Evolutionary conservation across 2,113 vertebrate species (phyloP).

Genomic region (Chrysemys picta): DNA sequence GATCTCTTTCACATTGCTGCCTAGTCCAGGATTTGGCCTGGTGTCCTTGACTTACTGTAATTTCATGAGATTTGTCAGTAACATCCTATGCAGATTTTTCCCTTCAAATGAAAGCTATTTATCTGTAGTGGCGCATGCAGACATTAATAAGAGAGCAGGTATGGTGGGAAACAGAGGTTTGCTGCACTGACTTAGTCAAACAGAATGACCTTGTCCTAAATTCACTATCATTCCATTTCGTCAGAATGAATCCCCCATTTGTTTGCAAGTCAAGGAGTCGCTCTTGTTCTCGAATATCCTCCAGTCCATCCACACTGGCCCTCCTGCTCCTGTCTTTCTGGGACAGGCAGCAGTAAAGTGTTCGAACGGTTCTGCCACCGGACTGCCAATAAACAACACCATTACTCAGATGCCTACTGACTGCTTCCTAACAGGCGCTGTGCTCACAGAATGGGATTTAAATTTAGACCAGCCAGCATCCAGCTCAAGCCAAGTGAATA

Average conservation of each 20-base stretch:
- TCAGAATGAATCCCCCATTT: conserved; percentile 31
- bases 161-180: conserved; percentile 15
- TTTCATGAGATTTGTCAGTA: not conserved
- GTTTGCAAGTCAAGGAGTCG: not conserved
- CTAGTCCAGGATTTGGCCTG: not conserved
- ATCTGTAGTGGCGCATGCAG: not conserved
- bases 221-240: conserved; percentile 34
- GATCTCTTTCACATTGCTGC: not conserved
- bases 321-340: not conserved
- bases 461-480: conserved; percentile 14
- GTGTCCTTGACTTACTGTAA: not conserved
- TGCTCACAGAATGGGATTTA: conserved; percentile 21
- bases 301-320: not conserved
- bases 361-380: not conserved
- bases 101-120: not conserved
- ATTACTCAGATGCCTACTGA: conserved; percentile 21
- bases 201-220: conserved; percentile 19
- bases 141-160: not conserved
- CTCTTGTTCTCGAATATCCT: not conserved
- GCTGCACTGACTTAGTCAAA: not conserved
- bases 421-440: not conserved
- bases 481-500: conserved; percentile 37
- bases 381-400: not conserved
- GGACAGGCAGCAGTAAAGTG: not conserved
- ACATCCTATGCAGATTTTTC: not conserved